Base-by-base conservation (phyloP, 1,140 invertebrate genomes). In the Campoletis sonorensis region DNA sequence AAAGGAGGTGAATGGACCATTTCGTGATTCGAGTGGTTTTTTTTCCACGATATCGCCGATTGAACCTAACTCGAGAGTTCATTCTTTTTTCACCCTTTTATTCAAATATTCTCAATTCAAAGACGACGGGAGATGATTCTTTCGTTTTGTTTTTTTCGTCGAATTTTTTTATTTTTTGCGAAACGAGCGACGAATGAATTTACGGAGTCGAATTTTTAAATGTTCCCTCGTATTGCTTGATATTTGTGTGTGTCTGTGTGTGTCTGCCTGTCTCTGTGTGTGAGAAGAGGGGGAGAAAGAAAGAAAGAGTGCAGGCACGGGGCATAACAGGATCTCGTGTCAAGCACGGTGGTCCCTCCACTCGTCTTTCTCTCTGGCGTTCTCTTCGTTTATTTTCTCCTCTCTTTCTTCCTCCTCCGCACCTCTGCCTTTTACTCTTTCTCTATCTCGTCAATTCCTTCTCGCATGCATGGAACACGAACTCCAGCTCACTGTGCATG, bases 311-410 rank as follows among this genome's bases (percentile, higher is more conserved):
- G 15, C 49, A 79, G 71, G 79, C 67, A 77, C 73, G 73, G 49
- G 79, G 85, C 84, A 88, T 88, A 88, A 88, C 86, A 88, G 87
- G 87, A 88, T 88, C 87, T 86, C 86, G 86, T 88, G 87, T 88
- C 87, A 87, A 87, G 84, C 85, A 84, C 82, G 87, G 87, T 88
- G 87, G 87, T 88, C 87, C 72, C 82, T 84, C 82, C 86, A 85
- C 86, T 85, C 86, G 82, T 82, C 71, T 76, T 58, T 78, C 79
- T 76, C 51, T 27, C 15, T 85, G n/a, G n/a, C 84, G 83, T 83
- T 72, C 82, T 82, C 30, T 77, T 82, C 58, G 75, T 67, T 40
- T n/a, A n/a, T 58, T 75, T 72, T 23, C 30, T 58, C 13, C n/a
- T 2, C 15, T 70, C 30, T 30, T n/a, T 33, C 67, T 70, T 33